A percentile compares a stretch with the other conserved stretches of the same genome.
These are phyloP conservation scores for Ostrea edulis DNA, from an alignment of 1,140 invertebrate genomes.

Conservation along the genomic window DNA sequence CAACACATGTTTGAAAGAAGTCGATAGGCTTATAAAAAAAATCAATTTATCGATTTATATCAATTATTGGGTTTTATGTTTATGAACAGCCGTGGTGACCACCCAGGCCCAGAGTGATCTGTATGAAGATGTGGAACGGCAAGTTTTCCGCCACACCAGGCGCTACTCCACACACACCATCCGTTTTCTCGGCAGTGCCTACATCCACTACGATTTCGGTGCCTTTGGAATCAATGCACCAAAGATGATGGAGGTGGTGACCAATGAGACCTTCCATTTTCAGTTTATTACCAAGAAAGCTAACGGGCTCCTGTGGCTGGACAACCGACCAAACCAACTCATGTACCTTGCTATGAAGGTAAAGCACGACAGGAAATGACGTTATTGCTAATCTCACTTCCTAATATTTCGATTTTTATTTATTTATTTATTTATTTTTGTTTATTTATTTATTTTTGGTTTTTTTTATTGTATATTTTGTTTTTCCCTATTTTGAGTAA, in stretches of 20 bases:
- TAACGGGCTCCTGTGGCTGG: conserved; percentile 72
- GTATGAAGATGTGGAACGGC: background rate
- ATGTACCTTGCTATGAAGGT: conserved; percentile 73
- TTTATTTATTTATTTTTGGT: background rate
- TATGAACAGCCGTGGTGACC: background rate
- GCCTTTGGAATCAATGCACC: conserved; percentile 55
- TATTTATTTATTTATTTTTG: background rate
- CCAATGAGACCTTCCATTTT: conserved; percentile 67
- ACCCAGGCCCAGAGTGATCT: conserved; percentile 1
- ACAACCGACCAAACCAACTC: conserved; percentile 49
- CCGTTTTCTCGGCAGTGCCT: conserved; percentile 63
- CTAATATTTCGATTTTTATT: background rate
- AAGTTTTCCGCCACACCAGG: background rate
- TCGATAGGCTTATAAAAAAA: too few relatives aligned
- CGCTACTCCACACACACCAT: conserved; percentile 60
- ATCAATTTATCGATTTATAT: background rate
- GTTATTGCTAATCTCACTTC: background rate
- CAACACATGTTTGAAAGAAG: too few relatives aligned
- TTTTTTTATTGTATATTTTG: background rate
- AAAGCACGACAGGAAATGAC: background rate
- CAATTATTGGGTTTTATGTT: background rate
- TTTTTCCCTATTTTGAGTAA: background rate
- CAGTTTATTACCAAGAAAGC: conserved; percentile 67
- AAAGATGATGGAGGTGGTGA: conserved; percentile 50
- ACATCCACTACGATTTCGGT: conserved; percentile 60